Base-by-base conservation (phyloP, 2,888 invertebrate species). In the Notocelia uddmanniana region DNA sequence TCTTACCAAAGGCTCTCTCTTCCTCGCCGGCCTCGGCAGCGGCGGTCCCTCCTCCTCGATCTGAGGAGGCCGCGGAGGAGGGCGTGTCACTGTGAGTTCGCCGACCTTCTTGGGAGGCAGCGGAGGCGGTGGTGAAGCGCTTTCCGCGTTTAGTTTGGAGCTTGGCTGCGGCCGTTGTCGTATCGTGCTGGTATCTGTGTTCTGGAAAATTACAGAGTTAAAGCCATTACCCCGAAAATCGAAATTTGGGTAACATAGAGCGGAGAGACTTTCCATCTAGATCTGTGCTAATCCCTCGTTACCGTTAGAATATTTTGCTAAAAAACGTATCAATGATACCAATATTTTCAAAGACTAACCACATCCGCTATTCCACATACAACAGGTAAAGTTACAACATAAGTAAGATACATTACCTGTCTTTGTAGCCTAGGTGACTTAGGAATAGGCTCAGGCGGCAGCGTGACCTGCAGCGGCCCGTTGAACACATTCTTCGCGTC, bases 1-100 rank as follows among this genome's bases (percentile, higher is more conserved):
- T 73, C 82, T 76, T 63, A 90, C 90, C 79, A 84, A 62, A 0
- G 92, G 92, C 72, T 92, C 92, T 34, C 87, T 88, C 75, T 90
- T 89, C 78, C 93, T 83, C 0, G 84, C 85, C 0, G 93, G 91
- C 41, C 88, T 79, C 1, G 92, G 92, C 67, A 92, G 79, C 75
- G 95, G 83, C 80, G 95, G 83, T 0, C 80, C 83, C 0, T 86
- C 87, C 58, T 81, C 94, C 1, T 93, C 94, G 76, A 95, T 94
- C 0, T 95, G 95, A 0, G 96, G 96, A 0, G 95, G 95, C 0
- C 96, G 96, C n/a, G 96, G 96, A 57, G 96, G 95, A 94, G 84
- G 80, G 8, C 74, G 74, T 0, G 74, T 57, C 8, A 74, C 60
- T 50, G 45, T 11, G 45, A 81, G 68, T 9, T 89, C 90, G 1